Evolutionary conservation across 2,113 vertebrate species (phyloP), one percentile per base, ranked within the genome.

Genomic region (Sarotherodon lohbergeri): DNA sequence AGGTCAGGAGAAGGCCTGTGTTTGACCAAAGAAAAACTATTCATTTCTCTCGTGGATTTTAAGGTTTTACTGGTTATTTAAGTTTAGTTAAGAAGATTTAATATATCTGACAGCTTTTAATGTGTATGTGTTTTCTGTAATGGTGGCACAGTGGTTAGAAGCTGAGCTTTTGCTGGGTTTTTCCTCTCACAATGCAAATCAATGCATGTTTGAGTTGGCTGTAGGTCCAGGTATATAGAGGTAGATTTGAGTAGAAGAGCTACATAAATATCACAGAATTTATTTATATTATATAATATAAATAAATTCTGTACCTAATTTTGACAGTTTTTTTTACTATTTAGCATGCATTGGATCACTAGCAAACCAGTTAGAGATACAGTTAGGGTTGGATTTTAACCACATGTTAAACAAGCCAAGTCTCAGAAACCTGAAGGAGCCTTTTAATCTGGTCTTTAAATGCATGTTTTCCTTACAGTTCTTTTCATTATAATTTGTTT

Each of bases 151-250:
- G n/a, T 5, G 63, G 17, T 5, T 68, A 68, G 36, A 41, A 68
- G 7, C 11, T 22, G 63, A 41, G 36, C 4, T 41, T 68, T 24
- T 71, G 7, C n/a, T 22, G 0, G 0, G 19, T 68, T 41, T 41
- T 22, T 41, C 19, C 63, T 68, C 36, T 22, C 1, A 68, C 36
- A 9, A 9, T 5, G 36, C 63, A 68, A 68, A 68, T 22, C 19
- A 22, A 5, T 3, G 34, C 6, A 68, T 41, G 36, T 68, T 41
- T 41, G 17, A 39, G 61, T 71, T 71, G 36, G 39, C n/a, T 14
- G 66, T 0, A 73, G n/a, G 66, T 73, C 66, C 66, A 27, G 22
- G 0, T 73, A 27, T 16, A 46, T 2, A 0, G 13, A 27, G 66
- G 22, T 7, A 24, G 39, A 16, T 46, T 39, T n/a, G 6, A 39